Percentiles rank a stretch among this genome's conserved stretches.
phyloP scores from a whole-genome alignment of 1,140 invertebrate genomes.

The Lanistes nyassanus region DNA sequence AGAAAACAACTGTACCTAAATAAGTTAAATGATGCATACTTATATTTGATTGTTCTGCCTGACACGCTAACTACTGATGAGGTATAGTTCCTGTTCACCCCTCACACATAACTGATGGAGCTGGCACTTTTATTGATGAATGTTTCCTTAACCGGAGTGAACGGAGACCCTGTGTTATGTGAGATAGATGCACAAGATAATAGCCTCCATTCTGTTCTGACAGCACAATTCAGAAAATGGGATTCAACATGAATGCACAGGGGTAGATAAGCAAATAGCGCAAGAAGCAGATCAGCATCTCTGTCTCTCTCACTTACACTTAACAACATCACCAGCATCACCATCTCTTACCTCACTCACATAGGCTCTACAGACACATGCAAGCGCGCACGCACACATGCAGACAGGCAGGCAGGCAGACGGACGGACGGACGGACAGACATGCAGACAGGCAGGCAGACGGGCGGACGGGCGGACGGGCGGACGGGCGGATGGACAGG shows the following conservation, averaged over 20 bases:
- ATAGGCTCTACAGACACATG: conserved; percentile 5
- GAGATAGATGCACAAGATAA: neutral
- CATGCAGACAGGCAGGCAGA: too few species aligned
- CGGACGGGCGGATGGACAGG: neutral
- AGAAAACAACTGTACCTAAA: too few species aligned
- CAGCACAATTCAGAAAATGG: neutral
- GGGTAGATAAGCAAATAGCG: neutral
- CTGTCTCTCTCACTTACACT: neutral
- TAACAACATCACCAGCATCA: neutral
- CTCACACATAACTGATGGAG: neutral
- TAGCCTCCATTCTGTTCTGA: neutral
- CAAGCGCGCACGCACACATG: neutral
- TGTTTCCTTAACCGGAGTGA: neutral
- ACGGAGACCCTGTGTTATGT: neutral
- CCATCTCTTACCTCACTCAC: neutral
- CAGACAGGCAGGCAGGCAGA: too few species aligned
- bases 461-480: neutral
- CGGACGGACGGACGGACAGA: too few species aligned
- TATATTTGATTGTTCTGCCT: too few species aligned
- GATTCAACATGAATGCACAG: neutral
- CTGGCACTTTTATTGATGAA: neutral
- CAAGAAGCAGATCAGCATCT: neutral
- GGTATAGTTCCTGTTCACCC: too few species aligned
- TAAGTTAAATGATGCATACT: too few species aligned
- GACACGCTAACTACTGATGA: too few species aligned